Evolutionary conservation across 2,113 vertebrate genomes (phyloP).

Genomic region (Dermatemys mawii): DNA sequence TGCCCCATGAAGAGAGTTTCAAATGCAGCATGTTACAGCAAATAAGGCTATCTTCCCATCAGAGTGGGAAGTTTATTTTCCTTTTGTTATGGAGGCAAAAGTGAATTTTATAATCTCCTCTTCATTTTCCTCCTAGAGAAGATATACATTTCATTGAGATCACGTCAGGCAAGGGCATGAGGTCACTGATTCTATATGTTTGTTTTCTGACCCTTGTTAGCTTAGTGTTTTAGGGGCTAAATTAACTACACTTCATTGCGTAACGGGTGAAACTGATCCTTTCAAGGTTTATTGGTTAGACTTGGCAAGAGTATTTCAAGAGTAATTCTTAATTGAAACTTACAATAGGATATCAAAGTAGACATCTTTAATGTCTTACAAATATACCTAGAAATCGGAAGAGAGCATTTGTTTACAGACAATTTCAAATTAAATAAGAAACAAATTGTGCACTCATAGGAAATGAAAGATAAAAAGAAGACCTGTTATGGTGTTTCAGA

Average conservation of each 20-base stretch:
- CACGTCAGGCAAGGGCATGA: slow-evolving; percentile 64
- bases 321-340: slow-evolving; percentile 41
- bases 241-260: slow-evolving; percentile 56
- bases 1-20: not conserved
- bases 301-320: slow-evolving; percentile 33
- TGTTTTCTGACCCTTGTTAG: slow-evolving; percentile 62
- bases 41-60: slow-evolving; percentile 19
- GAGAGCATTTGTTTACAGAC: not conserved
- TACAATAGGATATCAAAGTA: slow-evolving; percentile 44
- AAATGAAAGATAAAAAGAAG: not conserved
- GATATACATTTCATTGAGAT: slow-evolving; percentile 56
- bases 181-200: slow-evolving; percentile 47
- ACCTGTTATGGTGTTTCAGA: not conserved
- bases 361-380: slow-evolving; percentile 23
- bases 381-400: slow-evolving; percentile 39
- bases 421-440: not conserved
- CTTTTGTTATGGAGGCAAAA: slow-evolving; percentile 12
- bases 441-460: not conserved
- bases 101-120: slow-evolving; percentile 13
- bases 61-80: slow-evolving; percentile 58
- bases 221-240: slow-evolving; percentile 45
- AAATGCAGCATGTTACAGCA: not conserved
- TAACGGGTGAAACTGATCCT: slow-evolving; percentile 53
- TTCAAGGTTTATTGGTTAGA: slow-evolving; percentile 46
- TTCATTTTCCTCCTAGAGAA: slow-evolving; percentile 15